These are phyloP conservation scores for Apistogramma diplotaenia DNA, from an alignment of 2,113 vertebrate genomes.

Conservation along the genomic window DNA sequence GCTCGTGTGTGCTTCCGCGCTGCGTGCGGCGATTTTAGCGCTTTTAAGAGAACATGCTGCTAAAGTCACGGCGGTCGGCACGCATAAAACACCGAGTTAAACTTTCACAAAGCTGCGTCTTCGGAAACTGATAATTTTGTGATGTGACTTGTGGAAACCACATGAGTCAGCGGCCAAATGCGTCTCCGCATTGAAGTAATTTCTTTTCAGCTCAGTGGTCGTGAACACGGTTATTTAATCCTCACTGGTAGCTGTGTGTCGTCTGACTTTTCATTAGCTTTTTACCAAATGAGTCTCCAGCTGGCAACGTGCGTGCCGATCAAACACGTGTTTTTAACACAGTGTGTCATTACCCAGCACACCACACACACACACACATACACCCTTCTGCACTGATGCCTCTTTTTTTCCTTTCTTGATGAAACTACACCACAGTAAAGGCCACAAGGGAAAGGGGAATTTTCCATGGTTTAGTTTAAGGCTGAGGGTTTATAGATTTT, in stretches of 20 bases:
- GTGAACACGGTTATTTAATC: neutral
- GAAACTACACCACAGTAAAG: slow-evolving; percentile 38
- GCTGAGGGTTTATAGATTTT: slow-evolving; percentile 43
- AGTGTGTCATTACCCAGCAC: slow-evolving; percentile 60
- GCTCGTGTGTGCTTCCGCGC: neutral
- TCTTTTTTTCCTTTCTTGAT: slow-evolving; percentile 1
- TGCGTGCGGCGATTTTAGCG: neutral
- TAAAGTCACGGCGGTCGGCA: neutral
- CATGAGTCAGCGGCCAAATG: neutral
- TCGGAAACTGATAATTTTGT: neutral
- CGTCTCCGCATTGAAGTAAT: neutral
- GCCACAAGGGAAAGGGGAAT: slow-evolving; percentile 3
- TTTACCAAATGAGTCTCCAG: slow-evolving; percentile 2
- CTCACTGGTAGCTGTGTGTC: neutral
- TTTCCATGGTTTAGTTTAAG: slow-evolving; percentile 30
- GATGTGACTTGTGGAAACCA: neutral
- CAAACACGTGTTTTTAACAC: slow-evolving; percentile 49
- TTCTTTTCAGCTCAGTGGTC: neutral
- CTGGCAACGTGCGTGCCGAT: slow-evolving; percentile 17
- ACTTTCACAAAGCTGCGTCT: neutral
- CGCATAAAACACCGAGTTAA: neutral
- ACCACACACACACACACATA: slow-evolving; percentile 42
- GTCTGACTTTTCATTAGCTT: slow-evolving; percentile 9
- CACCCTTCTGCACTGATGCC: slow-evolving; percentile 22
- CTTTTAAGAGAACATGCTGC: neutral